Conservation (phyloP, 1,140 invertebrate species). For the Brachionus rotundiformis region DNA sequence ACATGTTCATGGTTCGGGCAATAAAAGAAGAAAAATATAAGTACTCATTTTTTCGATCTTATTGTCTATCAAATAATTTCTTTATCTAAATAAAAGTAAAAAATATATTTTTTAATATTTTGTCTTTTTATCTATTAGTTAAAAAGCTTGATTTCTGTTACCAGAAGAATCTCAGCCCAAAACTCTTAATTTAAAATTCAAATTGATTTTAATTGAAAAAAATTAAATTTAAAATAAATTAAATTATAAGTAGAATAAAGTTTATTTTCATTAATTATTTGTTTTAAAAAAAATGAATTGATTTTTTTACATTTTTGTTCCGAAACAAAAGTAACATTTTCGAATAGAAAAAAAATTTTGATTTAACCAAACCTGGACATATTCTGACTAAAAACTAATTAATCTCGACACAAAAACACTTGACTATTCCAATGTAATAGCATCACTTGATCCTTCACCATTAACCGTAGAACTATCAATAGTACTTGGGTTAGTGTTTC, state of each 20-base stretch:
- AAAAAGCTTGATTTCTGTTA: too few relatives aligned
- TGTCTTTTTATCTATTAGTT: too few relatives aligned
- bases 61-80: too few relatives aligned
- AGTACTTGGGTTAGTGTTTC: background rate
- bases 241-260: background rate
- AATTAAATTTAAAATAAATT: background rate
- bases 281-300: background rate
- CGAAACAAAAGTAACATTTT: background rate
- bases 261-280: background rate
- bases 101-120: too few relatives aligned
- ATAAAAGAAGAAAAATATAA: too few relatives aligned
- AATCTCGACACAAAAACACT: background rate
- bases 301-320: constrained; percentile 8
- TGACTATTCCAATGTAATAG: constrained; percentile 20
- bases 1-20: too few relatives aligned
- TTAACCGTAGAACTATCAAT: background rate
- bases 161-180: too few relatives aligned
- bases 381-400: background rate
- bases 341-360: background rate
- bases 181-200: too few relatives aligned
- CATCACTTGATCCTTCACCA: constrained; percentile 21
- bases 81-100: too few relatives aligned
- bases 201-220: too few relatives aligned
- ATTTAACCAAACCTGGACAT: background rate
- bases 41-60: too few relatives aligned